Evolutionary conservation across 2,113 vertebrate species (phyloP).

Genomic region (Mola mola): DNA sequence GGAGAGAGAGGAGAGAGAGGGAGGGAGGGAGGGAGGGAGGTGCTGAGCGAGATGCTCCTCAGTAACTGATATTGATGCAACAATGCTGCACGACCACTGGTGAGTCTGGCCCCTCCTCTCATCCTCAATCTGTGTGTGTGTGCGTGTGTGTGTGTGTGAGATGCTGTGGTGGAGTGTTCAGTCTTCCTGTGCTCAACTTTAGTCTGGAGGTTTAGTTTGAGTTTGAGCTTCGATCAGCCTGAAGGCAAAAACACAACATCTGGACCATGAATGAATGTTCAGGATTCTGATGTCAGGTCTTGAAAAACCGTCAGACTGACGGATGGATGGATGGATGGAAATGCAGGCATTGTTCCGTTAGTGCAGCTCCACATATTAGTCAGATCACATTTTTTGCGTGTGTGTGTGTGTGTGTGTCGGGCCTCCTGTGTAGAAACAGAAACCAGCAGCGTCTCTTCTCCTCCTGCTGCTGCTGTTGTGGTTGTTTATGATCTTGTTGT

Average conservation of each 20-base stretch:
- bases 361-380: slow-evolving; percentile 10
- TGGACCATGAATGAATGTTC: background rate
- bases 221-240: too few species aligned
- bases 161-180: background rate
- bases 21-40: background rate
- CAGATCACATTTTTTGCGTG: slow-evolving; percentile 13
- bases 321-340: background rate
- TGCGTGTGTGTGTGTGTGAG: slow-evolving; percentile 20
- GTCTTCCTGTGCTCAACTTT: background rate
- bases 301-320: background rate
- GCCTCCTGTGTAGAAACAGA: slow-evolving; percentile 50
- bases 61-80: slow-evolving; percentile 56
- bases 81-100: slow-evolving; percentile 63
- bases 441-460: slow-evolving; percentile 25
- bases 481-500: slow-evolving; percentile 20
- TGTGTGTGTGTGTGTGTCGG: slow-evolving; percentile 7
- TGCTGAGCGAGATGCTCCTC: slow-evolving; percentile 43
- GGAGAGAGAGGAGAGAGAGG: background rate
- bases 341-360: too few species aligned
- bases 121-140: slow-evolving; percentile 33
- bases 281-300: too few species aligned
- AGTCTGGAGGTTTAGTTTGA: background rate
- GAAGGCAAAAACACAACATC: background rate
- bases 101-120: slow-evolving; percentile 57
- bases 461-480: slow-evolving; percentile 21